These are phyloP conservation scores for Clepsis dumicolana DNA, from an alignment of 2,888 invertebrate genomes.

Conservation along the genomic window DNA sequence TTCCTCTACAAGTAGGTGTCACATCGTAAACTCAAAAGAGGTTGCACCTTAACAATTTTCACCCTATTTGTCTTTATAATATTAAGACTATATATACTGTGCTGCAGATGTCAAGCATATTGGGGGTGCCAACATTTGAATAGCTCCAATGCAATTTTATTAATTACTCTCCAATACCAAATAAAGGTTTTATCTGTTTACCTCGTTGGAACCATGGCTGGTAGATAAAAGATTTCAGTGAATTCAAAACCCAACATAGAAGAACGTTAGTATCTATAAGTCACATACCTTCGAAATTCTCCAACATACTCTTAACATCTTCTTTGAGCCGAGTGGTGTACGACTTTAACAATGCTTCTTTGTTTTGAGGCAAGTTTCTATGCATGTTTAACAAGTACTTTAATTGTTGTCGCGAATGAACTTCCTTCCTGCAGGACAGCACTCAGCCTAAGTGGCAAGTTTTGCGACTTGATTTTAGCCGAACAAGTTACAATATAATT, in stretches of 20 bases:
- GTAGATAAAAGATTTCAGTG: background rate
- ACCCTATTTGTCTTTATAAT: too few species aligned
- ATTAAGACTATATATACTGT: too few species aligned
- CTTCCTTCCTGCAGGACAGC: background rate
- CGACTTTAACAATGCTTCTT: conserved; percentile 97
- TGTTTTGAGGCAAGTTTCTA: conserved; percentile 94
- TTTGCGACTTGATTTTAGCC: background rate
- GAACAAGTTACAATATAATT: background rate
- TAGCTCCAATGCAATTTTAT: too few species aligned
- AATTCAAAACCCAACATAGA: background rate
- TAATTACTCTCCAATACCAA: too few species aligned
- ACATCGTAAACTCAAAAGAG: too few species aligned
- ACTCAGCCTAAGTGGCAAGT: background rate
- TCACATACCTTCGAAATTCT: conserved; percentile 95
- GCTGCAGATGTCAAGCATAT: too few species aligned
- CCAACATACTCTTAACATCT: conserved; percentile 98
- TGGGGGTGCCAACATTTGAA: too few species aligned
- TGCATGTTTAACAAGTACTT: conserved; percentile 64
- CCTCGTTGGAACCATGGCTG: too few species aligned
- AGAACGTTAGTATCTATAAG: background rate
- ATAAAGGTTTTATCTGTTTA: too few species aligned
- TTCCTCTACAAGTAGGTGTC: too few species aligned
- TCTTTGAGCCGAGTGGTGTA: conserved; percentile 98
- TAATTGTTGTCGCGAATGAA: background rate
- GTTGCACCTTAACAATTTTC: too few species aligned